phyloP scores from a whole-genome alignment of 2,113 vertebrate species.

The Ageneiosus marmoratus region DNA sequence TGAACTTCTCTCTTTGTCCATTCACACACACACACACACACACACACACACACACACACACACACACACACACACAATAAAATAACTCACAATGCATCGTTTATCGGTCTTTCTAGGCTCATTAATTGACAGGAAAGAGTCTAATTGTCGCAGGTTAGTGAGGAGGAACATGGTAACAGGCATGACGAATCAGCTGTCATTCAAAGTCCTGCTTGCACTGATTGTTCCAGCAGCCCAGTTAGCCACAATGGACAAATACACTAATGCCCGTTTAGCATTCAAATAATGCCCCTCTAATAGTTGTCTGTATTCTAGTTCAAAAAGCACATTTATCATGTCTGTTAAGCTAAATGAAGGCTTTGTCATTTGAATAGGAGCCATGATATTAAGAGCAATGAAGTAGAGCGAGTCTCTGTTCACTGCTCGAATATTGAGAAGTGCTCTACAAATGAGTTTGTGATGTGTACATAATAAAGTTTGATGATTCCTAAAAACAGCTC shows the following conservation, averaged over 20 bases:
- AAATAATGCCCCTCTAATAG: conserved; percentile 53
- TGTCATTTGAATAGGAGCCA: conserved; percentile 46
- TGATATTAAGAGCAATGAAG: conserved; percentile 46
- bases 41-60: conserved; percentile 13
- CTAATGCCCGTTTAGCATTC: conserved; percentile 41
- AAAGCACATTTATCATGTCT: conserved; percentile 51
- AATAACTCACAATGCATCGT: conserved; percentile 21
- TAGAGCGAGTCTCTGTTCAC: conserved; percentile 39
- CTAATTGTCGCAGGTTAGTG: conserved; percentile 51
- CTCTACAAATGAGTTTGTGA: conserved; percentile 37
- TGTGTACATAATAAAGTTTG: conserved; percentile 31
- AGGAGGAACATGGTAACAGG: conserved; percentile 46
- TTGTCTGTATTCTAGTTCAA: conserved; percentile 52
- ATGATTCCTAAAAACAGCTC: conserved; percentile 33
- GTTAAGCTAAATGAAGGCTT: conserved; percentile 41
- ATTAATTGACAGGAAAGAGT: conserved; percentile 49
- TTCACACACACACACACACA: not conserved
- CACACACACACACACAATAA: conserved; percentile 36
- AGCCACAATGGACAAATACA: conserved; percentile 29
- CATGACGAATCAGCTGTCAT: conserved; percentile 51
- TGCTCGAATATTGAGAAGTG: conserved; percentile 33
- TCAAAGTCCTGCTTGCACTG: conserved; percentile 38
- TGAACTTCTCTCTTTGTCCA: not conserved
- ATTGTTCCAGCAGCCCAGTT: conserved; percentile 40
- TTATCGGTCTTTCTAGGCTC: conserved; percentile 41